Percentiles rank a stretch among this genome's conserved stretches.
Conservation (phyloP, 2,797 vertebrate genomes). For the Serranus cabrilla region DNA sequence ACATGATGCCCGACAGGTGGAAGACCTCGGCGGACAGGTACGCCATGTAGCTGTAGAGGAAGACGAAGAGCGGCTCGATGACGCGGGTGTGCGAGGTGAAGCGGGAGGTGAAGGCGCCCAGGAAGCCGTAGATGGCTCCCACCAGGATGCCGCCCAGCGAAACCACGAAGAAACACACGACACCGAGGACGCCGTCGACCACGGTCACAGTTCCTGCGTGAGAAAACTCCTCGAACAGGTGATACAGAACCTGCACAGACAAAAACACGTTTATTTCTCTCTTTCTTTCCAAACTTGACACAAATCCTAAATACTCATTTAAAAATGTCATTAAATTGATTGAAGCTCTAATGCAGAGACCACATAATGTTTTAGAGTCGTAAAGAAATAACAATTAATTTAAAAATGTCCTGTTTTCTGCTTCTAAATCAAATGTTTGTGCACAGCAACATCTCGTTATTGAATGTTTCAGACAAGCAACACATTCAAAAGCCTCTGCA, state of each 20-base stretch:
- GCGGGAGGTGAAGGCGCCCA: slow-evolving; percentile 95
- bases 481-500: no score
- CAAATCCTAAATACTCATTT: not conserved
- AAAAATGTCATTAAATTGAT: no score
- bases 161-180: slow-evolving; percentile 95
- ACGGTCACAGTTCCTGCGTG: slow-evolving; percentile 85
- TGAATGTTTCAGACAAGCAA: no score
- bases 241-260: slow-evolving; percentile 92
- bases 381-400: no score
- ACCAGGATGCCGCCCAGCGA: slow-evolving; percentile 92
- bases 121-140: slow-evolving; percentile 92
- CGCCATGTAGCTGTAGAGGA: slow-evolving; percentile 99
- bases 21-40: slow-evolving; percentile 97
- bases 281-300: no score
- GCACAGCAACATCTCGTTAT: no score
- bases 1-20: slow-evolving; percentile 98
- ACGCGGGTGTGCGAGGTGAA: slow-evolving; percentile 96
- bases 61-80: slow-evolving; percentile 98
- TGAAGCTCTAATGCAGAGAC: no score
- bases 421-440: no score
- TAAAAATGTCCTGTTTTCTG: no score
- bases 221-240: slow-evolving; percentile 95
- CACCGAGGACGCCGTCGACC: slow-evolving; percentile 90
- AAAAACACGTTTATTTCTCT: not conserved
- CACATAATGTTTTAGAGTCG: no score